Evolutionary conservation across 1,140 invertebrate genomes (phyloP).

Genomic region (Vollenhovia emeryi): DNA sequence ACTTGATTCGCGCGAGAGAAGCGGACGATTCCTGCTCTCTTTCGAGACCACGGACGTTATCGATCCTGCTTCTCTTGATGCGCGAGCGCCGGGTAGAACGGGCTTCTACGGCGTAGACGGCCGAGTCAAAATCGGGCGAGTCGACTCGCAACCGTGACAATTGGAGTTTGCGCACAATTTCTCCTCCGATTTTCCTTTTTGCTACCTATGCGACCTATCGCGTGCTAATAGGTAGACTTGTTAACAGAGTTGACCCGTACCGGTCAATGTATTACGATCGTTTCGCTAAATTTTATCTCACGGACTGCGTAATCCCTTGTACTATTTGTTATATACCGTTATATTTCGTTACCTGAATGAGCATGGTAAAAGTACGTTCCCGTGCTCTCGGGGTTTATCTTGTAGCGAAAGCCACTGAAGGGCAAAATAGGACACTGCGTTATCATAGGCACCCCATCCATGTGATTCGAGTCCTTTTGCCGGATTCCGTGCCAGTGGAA

Average conservation of each 20-base stretch:
- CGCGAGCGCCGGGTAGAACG: conserved; percentile 17
- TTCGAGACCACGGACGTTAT: conserved; percentile 33
- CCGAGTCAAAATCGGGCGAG: conserved; percentile 21
- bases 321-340: no score
- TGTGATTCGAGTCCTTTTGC: conserved; percentile 80
- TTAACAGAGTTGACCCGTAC: no score
- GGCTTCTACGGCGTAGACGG: no score
- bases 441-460: conserved; percentile 88
- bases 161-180: no score
- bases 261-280: no score
- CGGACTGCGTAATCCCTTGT: no score
- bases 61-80: conserved; percentile 53
- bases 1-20: not conserved
- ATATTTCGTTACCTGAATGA: conserved; percentile 87
- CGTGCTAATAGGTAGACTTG: no score
- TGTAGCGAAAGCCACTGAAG: conserved; percentile 85
- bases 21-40: not conserved
- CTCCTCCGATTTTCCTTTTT: no score
- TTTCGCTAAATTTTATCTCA: no score
- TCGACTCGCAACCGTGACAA: not conserved
- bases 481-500: conserved; percentile 83
- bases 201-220: no score
- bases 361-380: conserved; percentile 88
- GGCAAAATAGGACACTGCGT: conserved; percentile 88
- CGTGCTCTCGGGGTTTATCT: conserved; percentile 83